A percentile compares a stretch with the other conserved stretches of the same genome.
phyloP scores from a whole-genome alignment of 2,113 vertebrate genomes.

The Merops nubicus region DNA sequence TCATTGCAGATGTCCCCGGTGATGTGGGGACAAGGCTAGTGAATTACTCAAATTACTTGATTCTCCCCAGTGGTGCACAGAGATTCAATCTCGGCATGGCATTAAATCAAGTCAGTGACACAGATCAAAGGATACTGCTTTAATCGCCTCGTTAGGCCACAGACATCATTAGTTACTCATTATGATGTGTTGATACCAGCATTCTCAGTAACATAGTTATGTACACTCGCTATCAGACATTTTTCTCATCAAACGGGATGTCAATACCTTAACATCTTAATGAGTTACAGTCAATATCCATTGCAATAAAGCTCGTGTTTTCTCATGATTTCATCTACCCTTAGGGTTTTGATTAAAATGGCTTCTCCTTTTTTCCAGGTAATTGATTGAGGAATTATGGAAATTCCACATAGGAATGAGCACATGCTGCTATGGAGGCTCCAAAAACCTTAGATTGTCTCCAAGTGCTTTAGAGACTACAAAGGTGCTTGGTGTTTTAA shows the following conservation, averaged over 20 bases:
- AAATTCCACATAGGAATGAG: conserved; percentile 12
- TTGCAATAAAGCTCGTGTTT: conserved; percentile 56
- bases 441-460: not conserved
- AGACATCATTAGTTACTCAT: conserved; percentile 71
- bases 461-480: not conserved
- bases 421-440: not conserved
- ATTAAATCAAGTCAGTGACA: conserved; percentile 65
- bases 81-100: conserved; percentile 21
- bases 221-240: conserved; percentile 52
- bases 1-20: not conserved
- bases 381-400: conserved; percentile 60
- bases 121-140: conserved; percentile 62
- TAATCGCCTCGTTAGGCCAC: conserved; percentile 60
- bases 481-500: not conserved
- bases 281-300: conserved; percentile 71
- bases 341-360: conserved; percentile 69
- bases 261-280: conserved; percentile 72
- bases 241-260: conserved; percentile 60
- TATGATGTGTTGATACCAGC: conserved; percentile 63
- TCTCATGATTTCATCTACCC: conserved; percentile 65
- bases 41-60: conserved; percentile 46
- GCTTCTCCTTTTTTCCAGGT: conserved; percentile 28
- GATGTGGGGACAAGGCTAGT: not conserved
- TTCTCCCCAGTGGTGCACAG: conserved; percentile 15
- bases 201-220: conserved; percentile 45